Evolutionary conservation across 2,888 invertebrate genomes (phyloP), one percentile per base, ranked within the genome.

Genomic region (Dinocampus coccinellae): DNA sequence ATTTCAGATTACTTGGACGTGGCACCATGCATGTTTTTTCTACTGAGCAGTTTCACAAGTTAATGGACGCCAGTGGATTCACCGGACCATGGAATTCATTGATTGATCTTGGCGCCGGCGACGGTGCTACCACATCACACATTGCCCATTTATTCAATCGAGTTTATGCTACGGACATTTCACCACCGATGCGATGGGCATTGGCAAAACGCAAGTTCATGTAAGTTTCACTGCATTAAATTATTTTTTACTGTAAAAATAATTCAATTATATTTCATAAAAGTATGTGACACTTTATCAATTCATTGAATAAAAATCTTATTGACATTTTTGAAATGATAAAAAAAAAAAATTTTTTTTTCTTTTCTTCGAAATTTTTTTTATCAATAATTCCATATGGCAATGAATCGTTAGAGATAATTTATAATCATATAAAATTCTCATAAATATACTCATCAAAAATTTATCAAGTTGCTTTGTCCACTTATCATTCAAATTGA

Each of bases 21-120:
- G 99, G 99, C 9, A 97, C 97, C 0, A 99, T 99, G 99, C 98
- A 97, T 88, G 97, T 99, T 62, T 91, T 97, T 79, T 98, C 98
- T 0, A 90, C 92, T 73, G 89, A 91, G 9, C 98, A 98, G 84
- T 94, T 97, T 79, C 89, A 91, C 72, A 88, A 89, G 70, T 88
- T 97, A 78, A 88, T 94, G 77, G 86, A 87, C 62, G 84, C 83
- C 3, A 85, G 87, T 57, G 83, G 81, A 79, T 82, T 82, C 74
- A 75, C 77, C 47, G 89, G 89, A 80, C 83, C 84, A 55, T 85
- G 89, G 84, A 83, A 89, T 68, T 88, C 91, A 9, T 84, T 94
- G 53, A 89, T 98, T 61, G 98, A 98, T 89, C 90, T 98, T 67
- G 98, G 98, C 61, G 98, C 98, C 2, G 98, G 98, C 1, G 98